phyloP scores from a whole-genome alignment of 2,797 vertebrate genomes.

The Pelobates cultripes region DNA sequence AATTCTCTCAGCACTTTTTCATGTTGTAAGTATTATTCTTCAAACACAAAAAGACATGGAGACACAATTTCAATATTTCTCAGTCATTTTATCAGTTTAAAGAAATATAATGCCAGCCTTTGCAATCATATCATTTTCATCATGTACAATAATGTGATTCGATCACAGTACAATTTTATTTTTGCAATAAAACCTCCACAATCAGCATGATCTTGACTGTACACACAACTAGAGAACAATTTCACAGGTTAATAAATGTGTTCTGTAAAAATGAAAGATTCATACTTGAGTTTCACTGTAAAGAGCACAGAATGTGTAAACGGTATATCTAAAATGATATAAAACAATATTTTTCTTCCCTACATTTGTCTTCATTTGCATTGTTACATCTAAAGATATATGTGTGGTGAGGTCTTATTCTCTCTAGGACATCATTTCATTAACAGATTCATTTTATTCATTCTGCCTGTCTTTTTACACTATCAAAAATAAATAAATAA shows the following conservation, averaged over 20 bases:
- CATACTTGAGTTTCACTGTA: constrained; percentile 18
- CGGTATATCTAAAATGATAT: constrained; percentile 18
- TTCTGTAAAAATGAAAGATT: constrained; percentile 33
- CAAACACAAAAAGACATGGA: neutral
- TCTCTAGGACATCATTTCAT: no score
- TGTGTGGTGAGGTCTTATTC: neutral
- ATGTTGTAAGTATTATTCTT: constrained; percentile 19
- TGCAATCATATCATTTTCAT: constrained; percentile 35
- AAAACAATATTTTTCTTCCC: neutral
- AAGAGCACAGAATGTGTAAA: constrained; percentile 12
- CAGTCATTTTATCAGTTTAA: constrained; percentile 31
- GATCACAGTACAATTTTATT: constrained; percentile 37
- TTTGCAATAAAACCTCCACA: constrained; percentile 44
- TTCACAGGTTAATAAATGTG: constrained; percentile 9
- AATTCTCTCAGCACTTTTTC: constrained; percentile 20
- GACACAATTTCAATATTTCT: constrained; percentile 38
- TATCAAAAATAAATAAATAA: no score
- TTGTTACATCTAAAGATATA: neutral
- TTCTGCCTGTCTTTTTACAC: no score
- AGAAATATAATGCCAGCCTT: constrained; percentile 27
- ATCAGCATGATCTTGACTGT: constrained; percentile 17
- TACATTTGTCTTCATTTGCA: neutral
- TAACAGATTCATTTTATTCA: no score
- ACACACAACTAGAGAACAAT: constrained; percentile 17
- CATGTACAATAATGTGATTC: constrained; percentile 22